phyloP scores from a whole-genome alignment of 1,140 invertebrate species.

The Pemphigus obesinymphae region DNA sequence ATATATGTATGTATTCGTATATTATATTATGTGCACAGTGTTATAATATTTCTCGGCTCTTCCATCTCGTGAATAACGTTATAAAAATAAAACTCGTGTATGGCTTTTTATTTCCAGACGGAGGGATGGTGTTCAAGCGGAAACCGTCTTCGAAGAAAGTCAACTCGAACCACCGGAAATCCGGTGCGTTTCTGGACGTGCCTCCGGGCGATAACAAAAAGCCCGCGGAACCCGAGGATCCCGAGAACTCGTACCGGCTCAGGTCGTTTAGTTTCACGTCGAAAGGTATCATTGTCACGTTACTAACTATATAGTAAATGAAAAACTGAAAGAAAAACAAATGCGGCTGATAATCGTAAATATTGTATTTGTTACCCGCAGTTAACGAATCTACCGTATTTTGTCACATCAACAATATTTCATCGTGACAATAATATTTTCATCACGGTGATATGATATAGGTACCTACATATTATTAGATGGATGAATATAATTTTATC shows the following conservation, averaged over 20 bases:
- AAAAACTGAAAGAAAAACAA: no score
- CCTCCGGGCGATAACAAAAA: conserved; percentile 53
- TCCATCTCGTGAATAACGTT: neutral
- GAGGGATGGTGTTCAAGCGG: conserved; percentile 37
- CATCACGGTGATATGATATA: no score
- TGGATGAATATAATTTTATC: no score
- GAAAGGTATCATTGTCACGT: no score
- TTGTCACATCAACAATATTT: no score
- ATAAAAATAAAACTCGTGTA: conserved; percentile 8
- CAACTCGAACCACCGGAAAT: conserved; percentile 54
- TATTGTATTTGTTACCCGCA: no score
- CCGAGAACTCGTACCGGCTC: conserved; percentile 77
- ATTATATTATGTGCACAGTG: no score
- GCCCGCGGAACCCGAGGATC: conserved; percentile 53
- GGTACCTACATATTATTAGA: no score
- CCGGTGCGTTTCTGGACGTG: conserved; percentile 75
- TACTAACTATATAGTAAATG: no score
- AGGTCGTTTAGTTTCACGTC: conserved; percentile 83
- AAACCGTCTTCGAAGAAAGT: conserved; percentile 44
- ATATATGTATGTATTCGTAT: neutral
- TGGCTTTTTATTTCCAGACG: conserved; percentile 24
- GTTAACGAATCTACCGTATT: no score
- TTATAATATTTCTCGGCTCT: neutral
- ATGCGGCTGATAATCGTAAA: no score
- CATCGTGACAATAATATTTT: no score